These are phyloP conservation scores for Myrmecophaga tridactyla DNA, from an alignment of 2,113 vertebrate species.

Conservation along the genomic window DNA sequence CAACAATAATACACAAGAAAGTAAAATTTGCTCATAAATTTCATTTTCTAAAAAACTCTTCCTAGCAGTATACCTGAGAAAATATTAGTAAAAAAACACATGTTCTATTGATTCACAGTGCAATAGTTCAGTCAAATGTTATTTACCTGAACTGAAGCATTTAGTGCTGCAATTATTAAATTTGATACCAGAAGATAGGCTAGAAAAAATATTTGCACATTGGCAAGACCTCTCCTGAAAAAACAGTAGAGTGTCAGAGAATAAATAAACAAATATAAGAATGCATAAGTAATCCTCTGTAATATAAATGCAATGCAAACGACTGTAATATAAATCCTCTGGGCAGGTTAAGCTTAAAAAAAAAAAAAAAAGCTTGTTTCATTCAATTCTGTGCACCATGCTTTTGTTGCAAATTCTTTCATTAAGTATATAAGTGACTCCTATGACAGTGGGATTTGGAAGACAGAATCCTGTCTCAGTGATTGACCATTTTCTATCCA, in stretches of 20 bases:
- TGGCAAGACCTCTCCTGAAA: background rate
- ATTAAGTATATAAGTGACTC: background rate
- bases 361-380: background rate
- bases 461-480: background rate
- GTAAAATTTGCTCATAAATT: background rate
- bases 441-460: background rate
- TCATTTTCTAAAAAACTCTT: background rate
- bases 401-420: background rate
- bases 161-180: background rate
- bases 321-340: background rate
- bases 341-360: background rate
- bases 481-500: background rate
- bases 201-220: background rate
- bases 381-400: background rate
- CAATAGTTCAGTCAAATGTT: background rate
- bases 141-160: background rate
- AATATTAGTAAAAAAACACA: slow-evolving; percentile 23
- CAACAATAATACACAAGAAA: background rate
- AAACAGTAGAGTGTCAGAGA: background rate
- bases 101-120: background rate
- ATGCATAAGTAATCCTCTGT: background rate
- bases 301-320: background rate
- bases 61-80: background rate
- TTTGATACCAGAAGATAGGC: background rate
- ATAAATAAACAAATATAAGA: background rate